phyloP scores from a whole-genome alignment of 2,113 vertebrate species.

The Numenius arquata region DNA sequence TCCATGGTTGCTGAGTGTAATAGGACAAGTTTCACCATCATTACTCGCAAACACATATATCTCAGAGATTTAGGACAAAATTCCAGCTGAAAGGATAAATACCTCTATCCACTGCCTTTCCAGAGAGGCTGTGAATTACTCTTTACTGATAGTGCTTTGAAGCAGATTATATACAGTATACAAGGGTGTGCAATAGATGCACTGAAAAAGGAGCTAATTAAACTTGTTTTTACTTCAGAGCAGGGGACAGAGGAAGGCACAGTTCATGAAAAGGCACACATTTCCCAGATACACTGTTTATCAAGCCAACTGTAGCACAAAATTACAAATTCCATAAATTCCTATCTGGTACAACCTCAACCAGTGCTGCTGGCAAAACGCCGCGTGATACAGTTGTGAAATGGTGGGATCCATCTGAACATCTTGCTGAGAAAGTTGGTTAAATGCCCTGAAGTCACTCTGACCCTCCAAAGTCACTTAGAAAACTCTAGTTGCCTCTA shows the following conservation, averaged over 20 bases:
- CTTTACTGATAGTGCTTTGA: neutral
- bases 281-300: neutral
- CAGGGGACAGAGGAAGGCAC: neutral
- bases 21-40: neutral
- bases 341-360: neutral
- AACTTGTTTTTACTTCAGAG: neutral
- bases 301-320: neutral
- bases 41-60: neutral
- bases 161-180: neutral
- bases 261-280: neutral
- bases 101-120: neutral
- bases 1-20: neutral
- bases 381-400: neutral
- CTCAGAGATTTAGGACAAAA: neutral
- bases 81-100: neutral
- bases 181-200: neutral
- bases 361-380: neutral
- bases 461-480: neutral
- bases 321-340: neutral
- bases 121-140: neutral
- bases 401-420: neutral
- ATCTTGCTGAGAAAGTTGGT: neutral
- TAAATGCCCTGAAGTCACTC: neutral
- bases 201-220: neutral
- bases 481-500: neutral